Conservation (phyloP, 2,888 invertebrate species). For the Lithophane semibrunnea region DNA sequence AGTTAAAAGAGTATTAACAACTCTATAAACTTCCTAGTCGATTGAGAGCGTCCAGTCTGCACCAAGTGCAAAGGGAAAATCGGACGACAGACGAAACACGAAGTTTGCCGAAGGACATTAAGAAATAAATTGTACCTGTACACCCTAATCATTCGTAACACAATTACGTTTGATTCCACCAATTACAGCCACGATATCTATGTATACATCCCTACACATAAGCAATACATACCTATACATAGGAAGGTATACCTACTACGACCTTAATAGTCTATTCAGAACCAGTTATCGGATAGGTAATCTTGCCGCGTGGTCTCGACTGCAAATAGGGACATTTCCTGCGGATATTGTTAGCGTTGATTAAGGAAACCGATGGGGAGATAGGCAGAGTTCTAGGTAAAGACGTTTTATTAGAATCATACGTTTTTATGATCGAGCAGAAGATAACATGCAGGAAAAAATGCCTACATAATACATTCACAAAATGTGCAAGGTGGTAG, state of each 20-base stretch:
- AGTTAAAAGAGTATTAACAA: too few species aligned
- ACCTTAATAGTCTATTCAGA: conserved; percentile 41
- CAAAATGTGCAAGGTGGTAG: too few species aligned
- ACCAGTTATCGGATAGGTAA: conserved; percentile 49
- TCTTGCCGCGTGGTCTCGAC: conserved; percentile 50
- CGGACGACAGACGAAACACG: too few species aligned
- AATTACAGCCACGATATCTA: neutral
- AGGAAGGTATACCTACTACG: neutral
- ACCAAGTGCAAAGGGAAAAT: too few species aligned
- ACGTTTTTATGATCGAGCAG: too few species aligned
- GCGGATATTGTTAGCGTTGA: conserved; percentile 42
- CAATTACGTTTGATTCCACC: conserved; percentile 16
- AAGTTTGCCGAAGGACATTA: too few species aligned
- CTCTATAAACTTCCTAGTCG: too few species aligned
- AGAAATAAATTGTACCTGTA: too few species aligned
- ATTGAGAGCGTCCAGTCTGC: too few species aligned
- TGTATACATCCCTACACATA: neutral
- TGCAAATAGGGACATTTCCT: conserved; percentile 48
- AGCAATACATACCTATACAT: neutral
- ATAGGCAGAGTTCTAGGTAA: neutral
- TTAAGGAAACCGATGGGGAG: conserved; percentile 36
- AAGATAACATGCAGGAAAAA: neutral
- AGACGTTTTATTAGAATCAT: neutral
- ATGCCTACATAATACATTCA: too few species aligned
- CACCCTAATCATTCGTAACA: neutral